Evolutionary conservation across 2,888 invertebrate genomes (phyloP).

Genomic region (Rotaria sp.): DNA sequence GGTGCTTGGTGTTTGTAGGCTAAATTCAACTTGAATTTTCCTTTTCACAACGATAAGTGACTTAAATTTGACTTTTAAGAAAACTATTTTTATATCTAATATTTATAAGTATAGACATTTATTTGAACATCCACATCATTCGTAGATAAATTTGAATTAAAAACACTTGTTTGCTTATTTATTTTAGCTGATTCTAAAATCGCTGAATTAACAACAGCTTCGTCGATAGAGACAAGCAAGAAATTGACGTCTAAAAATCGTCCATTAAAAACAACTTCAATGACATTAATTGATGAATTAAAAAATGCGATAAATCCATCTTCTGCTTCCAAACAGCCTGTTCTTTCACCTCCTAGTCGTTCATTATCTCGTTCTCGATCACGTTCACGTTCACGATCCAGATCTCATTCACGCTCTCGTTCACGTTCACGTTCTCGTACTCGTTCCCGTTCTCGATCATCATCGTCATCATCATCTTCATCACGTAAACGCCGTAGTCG

Average conservation of each 20-base stretch:
- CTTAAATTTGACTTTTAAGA: no score
- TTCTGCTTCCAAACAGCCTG: not conserved
- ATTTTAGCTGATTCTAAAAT: not conserved
- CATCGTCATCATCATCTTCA: not conserved
- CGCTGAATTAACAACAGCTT: not conserved
- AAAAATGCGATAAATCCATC: slow-evolving; percentile 15
- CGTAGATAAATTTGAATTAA: no score
- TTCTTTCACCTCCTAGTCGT: not conserved
- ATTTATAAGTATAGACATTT: no score
- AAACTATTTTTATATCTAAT: no score
- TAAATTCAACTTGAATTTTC: no score
- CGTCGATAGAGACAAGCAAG: not conserved
- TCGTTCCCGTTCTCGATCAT: not conserved
- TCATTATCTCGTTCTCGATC: not conserved
- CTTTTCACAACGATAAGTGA: no score
- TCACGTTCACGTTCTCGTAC: not conserved
- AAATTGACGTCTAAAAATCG: not conserved
- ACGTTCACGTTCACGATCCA: not conserved
- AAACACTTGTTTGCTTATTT: no score
- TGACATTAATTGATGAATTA: slow-evolving; percentile 25
- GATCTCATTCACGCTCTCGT: not conserved
- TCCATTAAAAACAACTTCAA: slow-evolving; percentile 22
- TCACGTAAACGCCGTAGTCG: not conserved
- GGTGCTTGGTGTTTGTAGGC: no score
- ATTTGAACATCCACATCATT: no score